Percentiles rank a stretch among this genome's conserved stretches.
Evolutionary conservation across 2,113 vertebrate genomes (phyloP).

Genomic region (Pelmatolapia mariae): DNA sequence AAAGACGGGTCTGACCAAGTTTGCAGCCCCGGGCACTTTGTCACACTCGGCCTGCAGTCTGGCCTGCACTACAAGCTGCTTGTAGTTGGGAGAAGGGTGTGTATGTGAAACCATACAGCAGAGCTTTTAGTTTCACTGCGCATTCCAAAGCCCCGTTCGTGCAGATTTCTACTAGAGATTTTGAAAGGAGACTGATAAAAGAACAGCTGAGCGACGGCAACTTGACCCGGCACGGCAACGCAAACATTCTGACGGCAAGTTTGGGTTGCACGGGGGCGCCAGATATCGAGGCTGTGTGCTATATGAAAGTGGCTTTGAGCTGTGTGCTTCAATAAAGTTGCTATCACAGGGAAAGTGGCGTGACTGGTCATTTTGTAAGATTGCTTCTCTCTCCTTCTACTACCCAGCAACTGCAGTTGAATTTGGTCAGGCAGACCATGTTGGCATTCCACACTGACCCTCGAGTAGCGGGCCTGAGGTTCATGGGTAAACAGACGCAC

Average conservation of each 20-base stretch:
- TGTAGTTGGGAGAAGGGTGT: neutral
- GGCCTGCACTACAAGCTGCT: neutral
- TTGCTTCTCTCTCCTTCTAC: neutral
- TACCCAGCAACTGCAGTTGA: conserved; percentile 15
- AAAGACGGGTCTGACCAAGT: conserved; percentile 19
- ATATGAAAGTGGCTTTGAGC: conserved; percentile 32
- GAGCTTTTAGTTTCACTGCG: neutral
- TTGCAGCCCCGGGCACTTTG: conserved; percentile 5
- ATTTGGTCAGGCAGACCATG: conserved; percentile 14
- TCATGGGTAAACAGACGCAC: conserved; percentile 52
- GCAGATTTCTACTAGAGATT: neutral
- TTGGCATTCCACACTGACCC: conserved; percentile 57
- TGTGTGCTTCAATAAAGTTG: neutral
- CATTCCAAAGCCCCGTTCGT: neutral
- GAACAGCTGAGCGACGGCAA: conserved; percentile 4
- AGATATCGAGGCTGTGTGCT: conserved; percentile 24
- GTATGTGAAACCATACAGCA: conserved; percentile 11
- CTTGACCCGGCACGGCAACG: neutral
- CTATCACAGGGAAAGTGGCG: conserved; percentile 22
- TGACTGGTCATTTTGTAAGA: conserved; percentile 10
- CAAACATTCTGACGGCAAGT: conserved; percentile 10
- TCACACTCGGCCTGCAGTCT: conserved; percentile 1
- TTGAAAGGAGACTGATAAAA: neutral
- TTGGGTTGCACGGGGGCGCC: conserved; percentile 21
- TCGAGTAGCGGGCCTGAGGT: conserved; percentile 46